These are phyloP conservation scores for Drosophila suzukii DNA, from an alignment of 1,140 invertebrate genomes.

Conservation along the genomic window DNA sequence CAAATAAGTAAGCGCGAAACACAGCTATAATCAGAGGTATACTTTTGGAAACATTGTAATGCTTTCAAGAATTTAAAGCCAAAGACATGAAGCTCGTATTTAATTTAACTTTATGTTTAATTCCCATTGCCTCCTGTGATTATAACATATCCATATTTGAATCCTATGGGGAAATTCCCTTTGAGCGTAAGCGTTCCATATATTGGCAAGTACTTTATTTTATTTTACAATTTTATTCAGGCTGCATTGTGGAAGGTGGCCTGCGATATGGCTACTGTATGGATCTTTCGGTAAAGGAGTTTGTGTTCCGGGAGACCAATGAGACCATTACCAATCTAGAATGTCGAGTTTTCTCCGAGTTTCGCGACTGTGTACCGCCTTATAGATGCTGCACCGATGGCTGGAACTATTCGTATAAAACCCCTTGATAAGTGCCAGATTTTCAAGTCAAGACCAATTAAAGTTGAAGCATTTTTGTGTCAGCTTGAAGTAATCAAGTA, in stretches of 20 bases:
- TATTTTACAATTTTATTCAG: too few species aligned
- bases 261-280: not conserved
- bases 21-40: not conserved
- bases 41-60: too few species aligned
- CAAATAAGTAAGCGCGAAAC: not conserved
- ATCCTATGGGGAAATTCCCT: not conserved
- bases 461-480: not conserved
- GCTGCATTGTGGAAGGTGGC: too few species aligned
- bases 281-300: not conserved
- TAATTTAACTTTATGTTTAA: not conserved
- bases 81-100: too few species aligned
- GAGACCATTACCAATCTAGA: not conserved
- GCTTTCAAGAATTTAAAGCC: too few species aligned
- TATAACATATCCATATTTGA: not conserved
- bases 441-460: constrained; percentile 8
- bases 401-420: constrained; percentile 4
- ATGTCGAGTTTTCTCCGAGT: not conserved
- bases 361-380: too few species aligned
- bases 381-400: not conserved
- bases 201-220: not conserved
- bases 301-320: not conserved
- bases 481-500: constrained; percentile 23
- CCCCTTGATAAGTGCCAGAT: not conserved
- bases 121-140: not conserved
- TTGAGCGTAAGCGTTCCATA: not conserved